Conservation (phyloP, 2,888 invertebrate species). For the Sminthurinus aureus region DNA sequence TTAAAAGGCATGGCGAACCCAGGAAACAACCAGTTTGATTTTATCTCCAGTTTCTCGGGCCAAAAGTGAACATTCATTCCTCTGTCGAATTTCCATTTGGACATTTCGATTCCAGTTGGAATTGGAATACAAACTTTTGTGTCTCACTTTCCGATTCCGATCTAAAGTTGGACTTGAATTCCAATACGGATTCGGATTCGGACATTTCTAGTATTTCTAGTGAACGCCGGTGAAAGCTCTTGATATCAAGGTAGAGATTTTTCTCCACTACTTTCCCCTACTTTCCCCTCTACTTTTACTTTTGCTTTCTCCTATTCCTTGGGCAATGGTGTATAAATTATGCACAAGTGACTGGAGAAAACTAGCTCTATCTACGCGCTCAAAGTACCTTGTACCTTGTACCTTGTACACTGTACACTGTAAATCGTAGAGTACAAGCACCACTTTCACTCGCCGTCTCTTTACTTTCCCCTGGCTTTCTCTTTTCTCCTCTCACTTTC, state of each 20-base stretch:
- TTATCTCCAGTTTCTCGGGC: not conserved
- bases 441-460: not conserved
- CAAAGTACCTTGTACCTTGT: slow-evolving; percentile 27
- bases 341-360: slow-evolving; percentile 38
- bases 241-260: slow-evolving; percentile 14
- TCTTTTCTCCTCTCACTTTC: not conserved
- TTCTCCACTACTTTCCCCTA: slow-evolving; percentile 23
- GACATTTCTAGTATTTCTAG: not conserved
- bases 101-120: not conserved
- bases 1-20: not conserved
- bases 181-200: no score
- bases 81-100: no score
- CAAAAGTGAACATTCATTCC: no score
- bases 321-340: slow-evolving; percentile 49
- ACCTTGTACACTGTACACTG: slow-evolving; percentile 14
- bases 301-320: slow-evolving; percentile 35
- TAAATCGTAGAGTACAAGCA: no score
- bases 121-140: not conserved
- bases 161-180: no score
- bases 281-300: no score
- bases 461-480: not conserved
- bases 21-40: not conserved
- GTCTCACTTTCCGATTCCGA: not conserved
- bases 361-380: no score
- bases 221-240: not conserved